These are phyloP conservation scores for Lepidocyrtinus sp. DNA, from an alignment of 2,888 invertebrate species.

Conservation along the genomic window DNA sequence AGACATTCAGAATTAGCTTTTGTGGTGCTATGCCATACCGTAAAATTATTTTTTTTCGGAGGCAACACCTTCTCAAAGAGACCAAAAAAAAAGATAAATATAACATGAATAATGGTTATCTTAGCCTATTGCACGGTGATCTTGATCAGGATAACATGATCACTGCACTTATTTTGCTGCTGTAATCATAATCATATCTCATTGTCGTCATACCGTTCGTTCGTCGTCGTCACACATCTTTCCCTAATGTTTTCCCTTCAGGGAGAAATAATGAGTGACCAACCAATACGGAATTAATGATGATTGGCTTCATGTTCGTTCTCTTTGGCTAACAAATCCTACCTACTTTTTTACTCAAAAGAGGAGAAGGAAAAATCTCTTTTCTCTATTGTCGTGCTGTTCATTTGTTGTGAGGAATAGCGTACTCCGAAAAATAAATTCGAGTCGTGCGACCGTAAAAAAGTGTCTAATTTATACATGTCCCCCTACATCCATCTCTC, in stretches of 20 bases:
- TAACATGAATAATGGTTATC: not conserved
- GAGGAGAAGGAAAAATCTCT: not conserved
- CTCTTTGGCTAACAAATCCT: not conserved
- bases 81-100: constrained; percentile 5
- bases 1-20: constrained; percentile 11
- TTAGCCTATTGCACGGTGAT: not conserved
- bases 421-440: constrained; percentile 1
- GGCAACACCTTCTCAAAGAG: constrained; percentile 15
- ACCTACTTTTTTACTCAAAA: constrained; percentile 8
- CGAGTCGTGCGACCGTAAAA: constrained; percentile 17
- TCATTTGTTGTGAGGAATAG: not conserved
- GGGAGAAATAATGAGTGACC: constrained; percentile 48
- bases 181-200: constrained; percentile 11
- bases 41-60: constrained; percentile 24
- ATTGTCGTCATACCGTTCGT: no score
- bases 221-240: constrained; percentile 34
- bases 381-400: constrained; percentile 12
- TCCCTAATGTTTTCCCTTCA: constrained; percentile 30
- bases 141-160: constrained; percentile 27
- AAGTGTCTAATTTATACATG: constrained; percentile 14
- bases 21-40: constrained; percentile 28
- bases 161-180: not conserved
- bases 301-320: not conserved
- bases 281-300: constrained; percentile 56
- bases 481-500: constrained; percentile 14